Conservation (phyloP, 2,113 vertebrate genomes). For the Bathybates hornii region DNA sequence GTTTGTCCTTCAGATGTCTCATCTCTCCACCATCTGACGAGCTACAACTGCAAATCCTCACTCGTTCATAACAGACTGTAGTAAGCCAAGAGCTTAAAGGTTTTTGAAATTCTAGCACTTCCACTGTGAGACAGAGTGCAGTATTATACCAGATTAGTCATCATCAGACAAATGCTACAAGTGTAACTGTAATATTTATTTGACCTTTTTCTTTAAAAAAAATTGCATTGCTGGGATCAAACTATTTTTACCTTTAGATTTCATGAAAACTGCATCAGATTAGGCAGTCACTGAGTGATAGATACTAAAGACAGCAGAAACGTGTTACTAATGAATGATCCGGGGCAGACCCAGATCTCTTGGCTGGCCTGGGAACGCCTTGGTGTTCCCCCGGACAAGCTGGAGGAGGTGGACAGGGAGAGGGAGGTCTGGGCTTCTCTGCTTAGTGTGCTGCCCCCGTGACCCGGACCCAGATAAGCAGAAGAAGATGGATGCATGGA, state of each 20-base stretch:
- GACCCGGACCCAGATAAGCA: neutral
- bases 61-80: neutral
- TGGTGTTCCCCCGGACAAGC: neutral
- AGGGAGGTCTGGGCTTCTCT: neutral
- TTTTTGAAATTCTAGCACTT: neutral
- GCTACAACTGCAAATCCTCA: neutral
- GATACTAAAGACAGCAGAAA: neutral
- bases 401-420: neutral
- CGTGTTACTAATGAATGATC: neutral
- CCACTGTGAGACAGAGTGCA: neutral
- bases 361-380: neutral
- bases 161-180: neutral
- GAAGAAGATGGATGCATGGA: neutral
- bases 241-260: neutral
- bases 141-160: neutral
- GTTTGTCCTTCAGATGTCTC: slow-evolving; percentile 6
- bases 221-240: neutral
- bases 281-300: neutral
- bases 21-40: neutral
- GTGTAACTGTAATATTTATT: neutral
- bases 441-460: neutral
- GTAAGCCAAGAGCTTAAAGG: neutral
- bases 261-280: neutral
- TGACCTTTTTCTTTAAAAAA: neutral
- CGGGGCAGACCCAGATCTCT: neutral